Evolutionary conservation across 2,888 invertebrate genomes (phyloP).

Genomic region (Morpho deidamia): DNA sequence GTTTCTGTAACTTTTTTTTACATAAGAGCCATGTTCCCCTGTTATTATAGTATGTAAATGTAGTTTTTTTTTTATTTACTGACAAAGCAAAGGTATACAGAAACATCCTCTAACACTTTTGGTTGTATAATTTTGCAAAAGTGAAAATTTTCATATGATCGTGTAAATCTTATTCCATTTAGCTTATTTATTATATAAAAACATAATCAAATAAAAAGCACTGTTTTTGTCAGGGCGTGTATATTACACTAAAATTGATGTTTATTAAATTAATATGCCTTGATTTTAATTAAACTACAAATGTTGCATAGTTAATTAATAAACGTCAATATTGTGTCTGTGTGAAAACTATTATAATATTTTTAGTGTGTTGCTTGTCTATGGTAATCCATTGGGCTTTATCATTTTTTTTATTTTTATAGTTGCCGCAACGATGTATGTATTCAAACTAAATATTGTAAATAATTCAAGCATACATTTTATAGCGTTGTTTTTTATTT

Average conservation of each 20-base stretch:
- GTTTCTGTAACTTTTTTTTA: too few relatives aligned
- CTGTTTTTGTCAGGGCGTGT: conserved; percentile 16
- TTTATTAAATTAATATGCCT: background rate
- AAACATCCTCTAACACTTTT: background rate
- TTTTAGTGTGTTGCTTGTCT: conserved; percentile 56
- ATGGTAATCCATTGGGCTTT: conserved; percentile 36
- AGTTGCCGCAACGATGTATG: background rate
- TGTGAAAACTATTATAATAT: conserved; percentile 37
- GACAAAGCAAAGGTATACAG: conserved; percentile 7
- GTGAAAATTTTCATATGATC: background rate
- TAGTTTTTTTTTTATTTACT: conserved; percentile 1
- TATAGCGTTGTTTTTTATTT: conserved; percentile 45
- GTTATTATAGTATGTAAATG: too few relatives aligned
- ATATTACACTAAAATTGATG: conserved; percentile 15
- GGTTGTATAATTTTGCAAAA: conserved; percentile 4
- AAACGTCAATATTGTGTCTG: conserved; percentile 19
- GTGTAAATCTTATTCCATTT: too few relatives aligned
- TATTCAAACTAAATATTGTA: background rate
- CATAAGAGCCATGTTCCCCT: too few relatives aligned
- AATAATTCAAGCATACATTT: background rate
- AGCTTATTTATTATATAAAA: too few relatives aligned
- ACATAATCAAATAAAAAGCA: conserved; percentile 14
- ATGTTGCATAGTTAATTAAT: background rate
- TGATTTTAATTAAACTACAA: background rate
- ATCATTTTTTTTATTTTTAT: conserved; percentile 31